Base-by-base conservation (phyloP, 2,888 invertebrate genomes). In the Oscheius sp. region DNA sequence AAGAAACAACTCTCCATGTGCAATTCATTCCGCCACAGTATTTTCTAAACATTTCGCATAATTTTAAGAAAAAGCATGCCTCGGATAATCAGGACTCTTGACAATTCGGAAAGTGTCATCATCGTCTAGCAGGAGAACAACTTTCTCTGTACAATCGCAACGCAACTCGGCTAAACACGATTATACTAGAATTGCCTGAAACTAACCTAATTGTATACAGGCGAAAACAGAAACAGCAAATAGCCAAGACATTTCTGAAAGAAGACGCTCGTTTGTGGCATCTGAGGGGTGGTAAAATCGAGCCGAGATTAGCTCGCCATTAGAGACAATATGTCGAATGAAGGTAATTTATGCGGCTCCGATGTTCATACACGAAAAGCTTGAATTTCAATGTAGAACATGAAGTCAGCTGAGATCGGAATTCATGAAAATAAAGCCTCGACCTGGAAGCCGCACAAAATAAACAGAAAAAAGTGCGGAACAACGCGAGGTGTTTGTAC, bases 21-120 rank as follows among this genome's bases (percentile, higher is more conserved):
- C 80, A 81, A 46, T 76, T 76, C 21, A 77, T 49, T 13, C 69
- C 61, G 2, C 72, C 52, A 43, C 80, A 80, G 45, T 80, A 80
- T 6, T 68, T 58, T 66, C 76, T 76, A 23, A 43, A 21, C 9
- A 45, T 9, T 18, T 18, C 16, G 9, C 35, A 35, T 35, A 35
- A 35, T 3, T 35, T 35, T 6, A 35, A 9, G 35, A 35, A 35
- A 21, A 7, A 63, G 35, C 6, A n/a, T 35, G 68, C 45, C 73
- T 56, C 2, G 81, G 81, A 74, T 81, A 81, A 29, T 81, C 77
- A 1, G 81, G 81, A 43, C 76, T 74, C 13, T 72, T 63, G 27
- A 81, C 70, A 5, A 79, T 45, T 1, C 77, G 72, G 55, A 73
- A 77, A 18, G 27, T 66, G 45, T 81, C 78, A 49, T 79, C 78